A percentile compares a stretch with the other conserved stretches of the same genome.
phyloP scores from a whole-genome alignment of 1,140 invertebrate genomes.

The Phortica variegata region DNA sequence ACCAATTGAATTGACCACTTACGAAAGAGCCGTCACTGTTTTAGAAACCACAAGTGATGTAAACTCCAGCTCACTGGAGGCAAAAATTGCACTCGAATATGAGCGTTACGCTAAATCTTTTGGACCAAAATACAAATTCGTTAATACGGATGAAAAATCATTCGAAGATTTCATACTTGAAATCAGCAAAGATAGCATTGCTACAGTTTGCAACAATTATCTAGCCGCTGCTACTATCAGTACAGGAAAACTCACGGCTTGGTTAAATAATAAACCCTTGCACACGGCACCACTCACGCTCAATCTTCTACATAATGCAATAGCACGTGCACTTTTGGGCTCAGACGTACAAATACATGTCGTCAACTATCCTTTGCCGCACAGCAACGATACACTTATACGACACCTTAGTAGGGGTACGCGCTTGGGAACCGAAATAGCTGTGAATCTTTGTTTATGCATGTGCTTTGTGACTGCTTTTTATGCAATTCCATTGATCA shows the following conservation, averaged over 20 bases:
- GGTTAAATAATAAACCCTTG: conserved; percentile 67
- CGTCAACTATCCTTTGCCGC: background rate
- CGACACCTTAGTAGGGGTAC: conserved; percentile 47
- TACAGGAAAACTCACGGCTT: conserved; percentile 51
- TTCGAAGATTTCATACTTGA: background rate
- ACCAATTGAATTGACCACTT: background rate
- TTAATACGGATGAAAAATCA: background rate
- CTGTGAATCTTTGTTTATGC: conserved; percentile 62
- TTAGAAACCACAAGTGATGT: background rate
- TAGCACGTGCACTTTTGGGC: conserved; percentile 47
- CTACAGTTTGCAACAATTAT: conserved; percentile 48
- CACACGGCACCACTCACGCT: conserved; percentile 67
- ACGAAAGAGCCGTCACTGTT: background rate
- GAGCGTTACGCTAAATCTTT: background rate
- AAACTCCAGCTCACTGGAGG: background rate
- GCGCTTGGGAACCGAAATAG: conserved; percentile 62
- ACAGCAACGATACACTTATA: background rate
- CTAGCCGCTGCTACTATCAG: conserved; percentile 58
- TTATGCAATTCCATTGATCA: conserved; percentile 68
- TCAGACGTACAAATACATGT: background rate
- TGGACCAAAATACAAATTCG: background rate
- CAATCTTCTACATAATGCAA: conserved; percentile 62
- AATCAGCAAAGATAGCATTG: background rate
- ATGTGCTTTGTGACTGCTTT: conserved; percentile 71
- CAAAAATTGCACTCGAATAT: background rate